Evolutionary conservation across 2,113 vertebrate genomes (phyloP), one percentile per base, ranked within the genome.

Genomic region (Seriola rivoliana): DNA sequence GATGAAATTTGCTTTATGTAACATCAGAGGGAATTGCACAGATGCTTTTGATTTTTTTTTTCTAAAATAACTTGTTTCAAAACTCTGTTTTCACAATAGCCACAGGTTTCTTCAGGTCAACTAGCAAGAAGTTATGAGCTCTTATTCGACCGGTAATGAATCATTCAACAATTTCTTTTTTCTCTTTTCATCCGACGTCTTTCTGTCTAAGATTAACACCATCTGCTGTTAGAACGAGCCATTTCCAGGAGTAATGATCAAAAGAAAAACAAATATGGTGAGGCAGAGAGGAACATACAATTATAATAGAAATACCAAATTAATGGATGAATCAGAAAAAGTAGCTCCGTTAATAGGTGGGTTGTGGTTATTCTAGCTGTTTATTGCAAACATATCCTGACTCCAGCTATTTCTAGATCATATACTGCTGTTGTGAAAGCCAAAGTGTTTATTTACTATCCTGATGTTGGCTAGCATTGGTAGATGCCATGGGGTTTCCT

Each of bases 391-490:
- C 86, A 78, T 68, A 82, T 48, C 76, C 64, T 69, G 50, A 40
- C 62, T 36, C 23, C 63, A 70, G 73, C 80, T 92, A 93, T 92
- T 92, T 85, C 73, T 82, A 85, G 88, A 90, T 75, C 81, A 63
- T 80, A 83, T 78, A 66, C 78, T 86, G 90, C 75, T 80, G 89
- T 90, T 91, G 86, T 81, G 85, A 82, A 83, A 88, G 90, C 79
- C 67, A 64, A 48, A 75, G 77, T 85, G 88, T 91, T 90, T 93
- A 87, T 91, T 92, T 91, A 90, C 88, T 77, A 87, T 91, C 87
- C 85, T 88, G 83, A 84, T 80, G 88, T 68, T 86, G 91, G 89
- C 89, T 75, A 82, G 85, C 85, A 64, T 71, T 66, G 82, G 81
- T 29, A 83, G 80, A 92, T 91, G 91, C 91, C 91, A 71, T 5